A percentile compares a stretch with the other conserved stretches of the same genome.
phyloP scores from a whole-genome alignment of 2,888 invertebrate species.

The Perizoma flavofasciatum region DNA sequence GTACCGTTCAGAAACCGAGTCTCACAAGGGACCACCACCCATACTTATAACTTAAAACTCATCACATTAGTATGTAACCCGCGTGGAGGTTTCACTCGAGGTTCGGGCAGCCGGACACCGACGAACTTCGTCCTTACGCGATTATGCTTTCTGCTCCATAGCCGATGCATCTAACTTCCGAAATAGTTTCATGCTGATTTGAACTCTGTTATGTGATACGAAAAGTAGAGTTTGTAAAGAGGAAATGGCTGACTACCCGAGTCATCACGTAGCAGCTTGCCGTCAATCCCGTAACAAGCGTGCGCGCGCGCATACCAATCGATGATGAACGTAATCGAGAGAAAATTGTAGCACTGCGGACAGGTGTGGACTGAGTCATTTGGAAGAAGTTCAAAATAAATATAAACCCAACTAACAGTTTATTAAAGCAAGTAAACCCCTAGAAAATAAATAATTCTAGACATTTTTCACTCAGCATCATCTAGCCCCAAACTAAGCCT shows the following conservation, averaged over 20 bases:
- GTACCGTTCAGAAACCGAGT: conserved; percentile 60
- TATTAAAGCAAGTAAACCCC: no score
- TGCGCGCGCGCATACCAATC: conserved; percentile 68
- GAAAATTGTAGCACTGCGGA: conserved; percentile 69
- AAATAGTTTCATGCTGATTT: conserved; percentile 38
- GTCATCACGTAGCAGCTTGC: conserved; percentile 60
- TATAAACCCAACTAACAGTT: not conserved
- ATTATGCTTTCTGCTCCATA: conserved; percentile 68
- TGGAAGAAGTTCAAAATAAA: not conserved
- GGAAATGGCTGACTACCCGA: conserved; percentile 19
- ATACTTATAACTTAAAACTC: conserved; percentile 77
- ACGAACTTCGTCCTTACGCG: conserved; percentile 64
- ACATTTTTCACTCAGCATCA: no score
- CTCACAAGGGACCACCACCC: conserved; percentile 56
- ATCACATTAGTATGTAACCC: conserved; percentile 71
- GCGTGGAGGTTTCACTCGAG: conserved; percentile 69
- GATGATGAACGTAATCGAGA: conserved; percentile 74
- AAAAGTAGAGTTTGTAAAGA: conserved; percentile 44
- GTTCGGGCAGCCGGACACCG: conserved; percentile 62
- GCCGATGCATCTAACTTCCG: conserved; percentile 52
- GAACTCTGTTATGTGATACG: conserved; percentile 34
- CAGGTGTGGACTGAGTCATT: conserved; percentile 51
- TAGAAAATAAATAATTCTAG: no score
- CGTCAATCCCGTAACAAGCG: conserved; percentile 76
- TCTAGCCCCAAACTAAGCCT: no score